Evolutionary conservation across 2,888 invertebrate genomes (phyloP).

Genomic region (Eudemis profundana): DNA sequence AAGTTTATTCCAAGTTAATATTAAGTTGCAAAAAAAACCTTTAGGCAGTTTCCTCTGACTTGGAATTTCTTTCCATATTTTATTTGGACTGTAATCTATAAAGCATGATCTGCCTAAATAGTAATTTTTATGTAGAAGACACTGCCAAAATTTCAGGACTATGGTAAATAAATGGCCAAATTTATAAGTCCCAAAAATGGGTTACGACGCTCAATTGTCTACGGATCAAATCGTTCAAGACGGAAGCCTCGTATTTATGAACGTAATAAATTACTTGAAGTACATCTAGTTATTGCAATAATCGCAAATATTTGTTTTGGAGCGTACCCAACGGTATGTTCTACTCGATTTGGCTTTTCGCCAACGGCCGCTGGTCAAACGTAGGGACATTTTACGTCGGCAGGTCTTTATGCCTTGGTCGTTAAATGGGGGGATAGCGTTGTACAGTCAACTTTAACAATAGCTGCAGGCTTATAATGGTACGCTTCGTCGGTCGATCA

Average conservation of each 20-base stretch:
- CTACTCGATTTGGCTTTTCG: slow-evolving; percentile 19
- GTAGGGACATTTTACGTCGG: slow-evolving; percentile 16
- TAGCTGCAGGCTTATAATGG: no score
- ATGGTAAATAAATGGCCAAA: no score
- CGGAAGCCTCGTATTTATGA: slow-evolving; percentile 13
- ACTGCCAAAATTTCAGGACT: no score
- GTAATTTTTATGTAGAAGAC: no score
- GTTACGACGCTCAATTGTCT: slow-evolving; percentile 8
- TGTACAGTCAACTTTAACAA: no score
- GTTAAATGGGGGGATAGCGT: not conserved
- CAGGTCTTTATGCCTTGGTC: slow-evolving; percentile 3
- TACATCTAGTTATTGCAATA: slow-evolving; percentile 35
- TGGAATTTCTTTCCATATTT: no score
- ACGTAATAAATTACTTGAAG: slow-evolving; percentile 20
- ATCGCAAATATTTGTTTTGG: slow-evolving; percentile 37
- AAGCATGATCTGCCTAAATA: no score
- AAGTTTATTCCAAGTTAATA: no score
- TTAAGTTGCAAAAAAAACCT: no score
- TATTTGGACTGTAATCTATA: no score
- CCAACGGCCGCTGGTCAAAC: slow-evolving; percentile 29
- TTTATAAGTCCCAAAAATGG: not conserved
- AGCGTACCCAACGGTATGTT: slow-evolving; percentile 31
- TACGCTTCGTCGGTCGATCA: no score
- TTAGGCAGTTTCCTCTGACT: no score
- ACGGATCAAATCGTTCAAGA: not conserved